phyloP scores from a whole-genome alignment of 2,888 invertebrate genomes.

The Orchestes rusci region DNA sequence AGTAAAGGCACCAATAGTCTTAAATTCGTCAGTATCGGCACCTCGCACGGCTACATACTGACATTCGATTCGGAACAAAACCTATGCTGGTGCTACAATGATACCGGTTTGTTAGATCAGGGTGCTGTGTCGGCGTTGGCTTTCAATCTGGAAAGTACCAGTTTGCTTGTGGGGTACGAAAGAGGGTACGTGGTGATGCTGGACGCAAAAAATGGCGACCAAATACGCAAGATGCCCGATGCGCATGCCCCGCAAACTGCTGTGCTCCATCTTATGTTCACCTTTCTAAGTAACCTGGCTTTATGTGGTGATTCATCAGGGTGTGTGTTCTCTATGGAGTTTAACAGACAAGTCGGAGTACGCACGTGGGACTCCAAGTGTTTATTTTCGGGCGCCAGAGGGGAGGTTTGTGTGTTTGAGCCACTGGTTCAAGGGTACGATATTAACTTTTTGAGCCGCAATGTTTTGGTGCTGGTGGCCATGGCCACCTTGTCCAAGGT shows the following conservation, averaged over 20 bases:
- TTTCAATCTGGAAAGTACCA: constrained; percentile 79
- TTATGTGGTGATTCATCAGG: constrained; percentile 79
- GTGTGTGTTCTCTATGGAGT: constrained; percentile 89
- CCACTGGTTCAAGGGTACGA: constrained; percentile 50
- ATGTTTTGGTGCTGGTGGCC: constrained; percentile 78
- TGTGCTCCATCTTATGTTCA: constrained; percentile 60
- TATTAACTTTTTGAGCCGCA: constrained; percentile 62
- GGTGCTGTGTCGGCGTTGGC: constrained; percentile 77
- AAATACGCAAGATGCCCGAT: constrained; percentile 66
- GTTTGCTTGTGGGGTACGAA: constrained; percentile 72
- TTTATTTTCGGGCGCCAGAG: constrained; percentile 93
- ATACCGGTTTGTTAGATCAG: constrained; percentile 58
- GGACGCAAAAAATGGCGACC: constrained; percentile 73
- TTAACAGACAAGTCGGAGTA: constrained; percentile 81
- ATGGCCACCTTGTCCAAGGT: constrained; percentile 91
- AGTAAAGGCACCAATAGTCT: constrained; percentile 72
- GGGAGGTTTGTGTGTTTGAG: constrained; percentile 79
- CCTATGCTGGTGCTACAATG: constrained; percentile 80
- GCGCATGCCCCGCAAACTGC: constrained; percentile 80
- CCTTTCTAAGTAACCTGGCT: constrained; percentile 52
- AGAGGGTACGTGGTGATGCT: constrained; percentile 88
- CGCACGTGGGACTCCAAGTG: constrained; percentile 86
- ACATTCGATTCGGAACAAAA: constrained; percentile 83
- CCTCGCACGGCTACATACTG: constrained; percentile 85
- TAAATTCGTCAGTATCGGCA: constrained; percentile 83